Evolutionary conservation across 2,797 vertebrate genomes (phyloP), one percentile per base, ranked within the genome.

Genomic region (Syndactyla subalaris): DNA sequence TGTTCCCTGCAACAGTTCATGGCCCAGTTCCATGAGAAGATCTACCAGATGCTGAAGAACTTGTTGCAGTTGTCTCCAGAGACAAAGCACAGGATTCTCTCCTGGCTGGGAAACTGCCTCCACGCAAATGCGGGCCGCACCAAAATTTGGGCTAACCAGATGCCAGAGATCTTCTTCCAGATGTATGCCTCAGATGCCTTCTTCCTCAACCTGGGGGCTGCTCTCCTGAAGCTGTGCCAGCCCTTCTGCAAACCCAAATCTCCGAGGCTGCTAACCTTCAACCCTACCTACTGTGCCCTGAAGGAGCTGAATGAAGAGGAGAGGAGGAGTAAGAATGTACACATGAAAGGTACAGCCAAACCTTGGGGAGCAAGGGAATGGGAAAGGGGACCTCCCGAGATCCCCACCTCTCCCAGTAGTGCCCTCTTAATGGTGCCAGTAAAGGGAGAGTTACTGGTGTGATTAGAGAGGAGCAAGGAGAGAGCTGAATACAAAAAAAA

Each of bases 131-230:
- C 98, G 0, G 99, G 99, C 45, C 98, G 99, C 84, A 98, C 98
- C 88, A 99, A 99, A 97, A 99, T 99, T 62, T 99, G 99, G 99
- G 99, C 99, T 86, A 99, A 99, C 97, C 99, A 99, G 98, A 99
- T 99, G 99, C 99, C 99, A 0, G 99, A 99, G 97, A 99, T 99
- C 96, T 99, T 99, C 98, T 98, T 99, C 97, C 99, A 99, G 98
- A 99, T 99, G 98, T 99, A 99, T 0, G 98, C 99, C 80, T 99
- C 99, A 0, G 99, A 99, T 92, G 99, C 99, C 55, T 99, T 99
- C 98, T 99, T 99, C 96, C 98, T 99, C 80, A 99, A 99, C 96
- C 96, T 99, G 97, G 99, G 99, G 36, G 99, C 99, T 38, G 98
- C 98, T 4, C 98, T 99, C 51, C 98, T 99, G 68, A 99, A 98